Evolutionary conservation across 2,113 vertebrate species (phyloP), one percentile per base, ranked within the genome.

Genomic region (Halcyon malimbica): DNA sequence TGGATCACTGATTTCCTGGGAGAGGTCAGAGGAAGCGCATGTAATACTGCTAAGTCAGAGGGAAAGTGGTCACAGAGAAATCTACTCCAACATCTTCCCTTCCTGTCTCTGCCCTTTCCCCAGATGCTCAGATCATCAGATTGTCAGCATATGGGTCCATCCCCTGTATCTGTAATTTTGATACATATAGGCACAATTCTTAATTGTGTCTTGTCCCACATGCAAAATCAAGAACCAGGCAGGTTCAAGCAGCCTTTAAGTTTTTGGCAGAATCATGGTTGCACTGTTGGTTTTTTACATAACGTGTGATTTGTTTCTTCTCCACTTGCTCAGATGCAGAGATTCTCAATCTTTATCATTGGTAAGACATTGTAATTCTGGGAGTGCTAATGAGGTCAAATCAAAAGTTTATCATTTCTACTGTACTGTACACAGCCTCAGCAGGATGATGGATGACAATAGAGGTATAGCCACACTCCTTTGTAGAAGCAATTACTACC

Each of bases 301-400:
- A 3, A 33, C 1, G 80, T 60, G 31, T 75, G 77, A 50, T 76
- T 31, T 68, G 35, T 41, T 89, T 69, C 89, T 86, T 87, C 41
- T 79, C 56, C 37, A 3, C 63, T 90, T 53, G 64, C 71, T 63
- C 28, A 71, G 70, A 25, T 39, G 91, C 77, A 89, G 78, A 35
- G 81, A 76, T 64, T 64, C 90, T 81, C 87, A 69, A 17, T 89
- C 79, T 83, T 90, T 86, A 46, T 87, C 82, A 73, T 23, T 84
- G 87, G 23, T 9, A 6, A 77, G 91, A 93, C 94, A 93, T 84
- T 96, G 93, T 87, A 93, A 87, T 93, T 95, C 77, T 85, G 88
- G 80, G 73, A 77, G 50, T 84, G 73, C 91, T 94, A 94, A 96
- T 92, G 89, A 94, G 91, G 91, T 90, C 74, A 93, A 35, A 94